Evolutionary conservation across 2,113 vertebrate species (phyloP).

Genomic region (Plecotus auritus): DNA sequence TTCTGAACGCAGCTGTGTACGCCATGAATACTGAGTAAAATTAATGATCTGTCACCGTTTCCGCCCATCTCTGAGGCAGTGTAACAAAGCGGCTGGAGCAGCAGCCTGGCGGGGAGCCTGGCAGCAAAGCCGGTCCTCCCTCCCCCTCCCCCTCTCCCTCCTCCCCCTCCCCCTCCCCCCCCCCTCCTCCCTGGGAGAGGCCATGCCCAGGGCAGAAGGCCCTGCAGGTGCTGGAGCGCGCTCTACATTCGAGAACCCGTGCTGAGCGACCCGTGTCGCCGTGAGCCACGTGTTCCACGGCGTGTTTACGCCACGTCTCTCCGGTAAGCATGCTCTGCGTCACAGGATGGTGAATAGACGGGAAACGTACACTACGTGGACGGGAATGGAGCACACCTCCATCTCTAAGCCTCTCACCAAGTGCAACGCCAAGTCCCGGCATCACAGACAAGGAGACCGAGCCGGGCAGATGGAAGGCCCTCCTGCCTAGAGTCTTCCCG

Average conservation of each 20-base stretch:
- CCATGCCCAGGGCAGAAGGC: background rate
- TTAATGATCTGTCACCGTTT: background rate
- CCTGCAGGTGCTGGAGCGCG: background rate
- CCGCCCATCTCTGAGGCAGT: background rate
- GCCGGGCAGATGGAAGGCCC: background rate
- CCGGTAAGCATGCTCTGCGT: background rate
- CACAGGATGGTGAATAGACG: background rate
- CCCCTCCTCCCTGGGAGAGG: background rate
- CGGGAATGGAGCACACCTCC: background rate
- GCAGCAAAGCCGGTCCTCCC: background rate
- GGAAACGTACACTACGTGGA: background rate
- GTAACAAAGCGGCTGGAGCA: background rate
- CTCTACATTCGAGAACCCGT: background rate
- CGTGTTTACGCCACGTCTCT: background rate
- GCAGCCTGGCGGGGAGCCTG: background rate
- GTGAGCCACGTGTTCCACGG: background rate
- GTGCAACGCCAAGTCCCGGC: background rate
- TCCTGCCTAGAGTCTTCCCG: background rate
- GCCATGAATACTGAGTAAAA: background rate
- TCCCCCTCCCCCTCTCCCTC: no score
- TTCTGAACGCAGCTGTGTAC: background rate
- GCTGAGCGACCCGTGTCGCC: background rate
- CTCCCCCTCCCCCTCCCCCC: accelerated
- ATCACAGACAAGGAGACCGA: background rate
- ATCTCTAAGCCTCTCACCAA: background rate